phyloP scores from a whole-genome alignment of 2,797 vertebrate genomes.

The Gila robusta region DNA sequence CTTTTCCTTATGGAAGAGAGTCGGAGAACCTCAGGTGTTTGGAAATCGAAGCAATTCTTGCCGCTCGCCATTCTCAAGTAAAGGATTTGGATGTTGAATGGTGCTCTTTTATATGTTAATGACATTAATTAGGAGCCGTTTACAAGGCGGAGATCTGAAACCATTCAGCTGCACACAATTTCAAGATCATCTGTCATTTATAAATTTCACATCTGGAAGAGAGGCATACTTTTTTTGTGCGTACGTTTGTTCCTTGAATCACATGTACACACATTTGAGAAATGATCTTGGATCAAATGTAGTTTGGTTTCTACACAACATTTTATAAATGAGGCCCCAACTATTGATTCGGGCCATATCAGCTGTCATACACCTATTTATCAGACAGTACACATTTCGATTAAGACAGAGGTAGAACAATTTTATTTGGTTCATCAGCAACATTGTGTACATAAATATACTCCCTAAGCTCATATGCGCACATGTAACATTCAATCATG shows the following conservation, averaged over 20 bases:
- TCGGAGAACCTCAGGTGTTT: not conserved
- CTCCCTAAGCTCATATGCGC: not conserved
- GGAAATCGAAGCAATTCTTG: too few relatives aligned
- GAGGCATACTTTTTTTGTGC: not conserved
- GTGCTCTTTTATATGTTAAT: not conserved
- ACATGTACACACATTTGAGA: not conserved
- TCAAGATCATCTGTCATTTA: not conserved
- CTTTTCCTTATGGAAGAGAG: not conserved
- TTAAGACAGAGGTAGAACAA: conserved; percentile 12
- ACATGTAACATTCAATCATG: conserved; percentile 5
- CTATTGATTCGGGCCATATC: not conserved
- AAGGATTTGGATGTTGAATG: not conserved
- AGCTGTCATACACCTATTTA: not conserved
- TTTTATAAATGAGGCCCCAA: not conserved
- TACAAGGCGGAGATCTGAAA: not conserved
- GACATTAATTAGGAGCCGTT: not conserved
- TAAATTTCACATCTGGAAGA: not conserved
- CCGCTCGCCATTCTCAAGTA: too few relatives aligned
- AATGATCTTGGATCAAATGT: not conserved
- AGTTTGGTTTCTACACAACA: not conserved
- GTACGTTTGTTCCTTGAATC: not conserved
- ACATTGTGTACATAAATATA: conserved; percentile 6
- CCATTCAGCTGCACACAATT: not conserved
- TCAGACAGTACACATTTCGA: not conserved
- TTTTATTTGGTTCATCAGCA: conserved; percentile 50